Percentiles rank a stretch among this genome's conserved stretches.
These are phyloP conservation scores for Chiloscyllium plagiosum DNA, from an alignment of 2,113 vertebrate genomes.

Conservation along the genomic window DNA sequence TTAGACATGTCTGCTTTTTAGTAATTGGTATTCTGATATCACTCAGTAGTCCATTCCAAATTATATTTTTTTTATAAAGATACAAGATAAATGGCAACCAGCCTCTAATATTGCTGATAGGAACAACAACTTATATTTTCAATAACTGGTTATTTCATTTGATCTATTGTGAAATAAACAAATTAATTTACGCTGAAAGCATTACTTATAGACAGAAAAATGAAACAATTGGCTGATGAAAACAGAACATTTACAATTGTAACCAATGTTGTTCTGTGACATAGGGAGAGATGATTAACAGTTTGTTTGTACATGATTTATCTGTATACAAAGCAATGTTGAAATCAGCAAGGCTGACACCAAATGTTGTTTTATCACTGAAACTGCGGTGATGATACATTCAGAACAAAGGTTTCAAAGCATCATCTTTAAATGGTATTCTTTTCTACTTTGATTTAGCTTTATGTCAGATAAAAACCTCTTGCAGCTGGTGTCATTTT, in stretches of 20 bases:
- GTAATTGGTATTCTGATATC: background rate
- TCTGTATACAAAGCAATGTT: background rate
- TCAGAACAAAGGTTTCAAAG: slow-evolving; percentile 21
- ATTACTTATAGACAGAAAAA: background rate
- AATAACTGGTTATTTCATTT: background rate
- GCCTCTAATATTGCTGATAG: background rate
- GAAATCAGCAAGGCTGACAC: background rate
- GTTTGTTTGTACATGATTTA: background rate
- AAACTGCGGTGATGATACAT: background rate
- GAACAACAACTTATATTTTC: background rate
- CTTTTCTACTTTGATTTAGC: too few species aligned
- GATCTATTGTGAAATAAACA: background rate
- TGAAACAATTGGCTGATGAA: background rate
- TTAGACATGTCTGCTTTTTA: background rate
- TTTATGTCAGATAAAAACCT: background rate
- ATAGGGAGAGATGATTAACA: background rate
- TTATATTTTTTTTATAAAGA: background rate
- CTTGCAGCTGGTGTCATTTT: background rate
- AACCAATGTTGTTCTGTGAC: background rate
- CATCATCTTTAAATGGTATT: background rate
- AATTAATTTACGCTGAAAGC: background rate
- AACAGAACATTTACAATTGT: background rate
- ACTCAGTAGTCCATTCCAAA: background rate
- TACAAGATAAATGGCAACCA: background rate
- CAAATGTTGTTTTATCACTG: background rate